A percentile compares a stretch with the other conserved stretches of the same genome.
phyloP scores from a whole-genome alignment of 2,888 invertebrate genomes.

The Celastrina argiolus region DNA sequence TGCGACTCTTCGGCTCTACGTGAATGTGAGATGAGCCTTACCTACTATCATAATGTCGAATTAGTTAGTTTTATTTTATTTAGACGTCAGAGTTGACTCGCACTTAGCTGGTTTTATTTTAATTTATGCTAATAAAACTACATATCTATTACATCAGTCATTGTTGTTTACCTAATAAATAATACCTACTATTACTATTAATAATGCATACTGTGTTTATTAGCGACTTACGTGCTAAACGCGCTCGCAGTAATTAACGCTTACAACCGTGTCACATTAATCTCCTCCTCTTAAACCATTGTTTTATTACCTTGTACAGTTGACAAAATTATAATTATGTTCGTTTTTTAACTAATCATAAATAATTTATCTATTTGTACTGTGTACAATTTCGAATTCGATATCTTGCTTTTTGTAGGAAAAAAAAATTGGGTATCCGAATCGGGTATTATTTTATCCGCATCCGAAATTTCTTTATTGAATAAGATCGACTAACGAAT shows the following conservation, averaged over 20 bases:
- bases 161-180: not conserved
- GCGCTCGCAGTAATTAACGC: not conserved
- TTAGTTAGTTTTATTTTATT: too few species aligned
- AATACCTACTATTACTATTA: not conserved
- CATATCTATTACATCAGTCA: not conserved
- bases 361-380: too few species aligned
- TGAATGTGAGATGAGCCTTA: too few species aligned
- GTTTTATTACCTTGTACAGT: constrained; percentile 16
- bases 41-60: too few species aligned
- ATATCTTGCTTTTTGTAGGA: too few species aligned
- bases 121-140: not conserved
- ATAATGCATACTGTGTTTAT: not conserved
- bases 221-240: not conserved
- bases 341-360: too few species aligned
- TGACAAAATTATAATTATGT: not conserved
- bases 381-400: too few species aligned
- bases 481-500: too few species aligned
- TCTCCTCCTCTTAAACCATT: constrained; percentile 12
- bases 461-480: not conserved
- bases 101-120: too few species aligned
- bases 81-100: too few species aligned
- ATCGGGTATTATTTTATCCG: not conserved
- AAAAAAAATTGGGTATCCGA: too few species aligned
- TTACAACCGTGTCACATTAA: constrained; percentile 15
- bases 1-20: too few species aligned